Evolutionary conservation across 1,140 invertebrate genomes (phyloP), one percentile per base, ranked within the genome.

Genomic region (Nebria ingens): DNA sequence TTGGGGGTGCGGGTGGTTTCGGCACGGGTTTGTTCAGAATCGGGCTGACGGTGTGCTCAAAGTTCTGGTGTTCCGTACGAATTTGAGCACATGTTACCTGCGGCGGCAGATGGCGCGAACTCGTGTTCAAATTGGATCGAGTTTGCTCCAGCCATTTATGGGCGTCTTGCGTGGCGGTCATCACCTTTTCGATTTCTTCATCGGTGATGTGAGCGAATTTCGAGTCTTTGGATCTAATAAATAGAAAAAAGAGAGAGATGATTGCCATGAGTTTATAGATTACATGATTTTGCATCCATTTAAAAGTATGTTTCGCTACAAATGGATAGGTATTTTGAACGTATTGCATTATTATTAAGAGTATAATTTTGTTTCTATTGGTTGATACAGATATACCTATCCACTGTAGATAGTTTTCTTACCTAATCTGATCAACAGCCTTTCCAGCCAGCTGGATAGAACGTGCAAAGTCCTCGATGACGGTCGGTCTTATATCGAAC

Each of bases 21-120:
- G 90, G 90, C 69, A 91, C 91, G 19, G 88, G 86, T 71, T 92
- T 93, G 65, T 87, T 90, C 42, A 93, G 70, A 56, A 92, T 85
- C 1, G 87, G 83, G 59, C 76, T 79, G 21, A 89, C 80, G 6
- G 72, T 74, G 51, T 65, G 80, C 59, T 91, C 86, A 61, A 93
- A 80, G 22, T 71, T 73, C 79, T 86, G 68, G 6, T 79, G 80
- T 67, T 89, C 84, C 55, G 79, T 72, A 49, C 82, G 77, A 55
- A 96, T 87, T 64, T 91, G 83, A 25, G 81, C 78, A n/a, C 83
- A 77, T 57, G 84, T 83, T 55, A 93, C 76, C 9, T 85, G 80
- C 40, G 90, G 85, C 69, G 82, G 72, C 64, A 81, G 69, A 62
- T 83, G 79, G 61, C 77, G 77, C 57, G 82, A 76, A 53, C 79